Percentiles rank a stretch among this genome's conserved stretches.
Evolutionary conservation across 1,140 invertebrate species (phyloP).

Genomic region (Chionoecetes opilio): DNA sequence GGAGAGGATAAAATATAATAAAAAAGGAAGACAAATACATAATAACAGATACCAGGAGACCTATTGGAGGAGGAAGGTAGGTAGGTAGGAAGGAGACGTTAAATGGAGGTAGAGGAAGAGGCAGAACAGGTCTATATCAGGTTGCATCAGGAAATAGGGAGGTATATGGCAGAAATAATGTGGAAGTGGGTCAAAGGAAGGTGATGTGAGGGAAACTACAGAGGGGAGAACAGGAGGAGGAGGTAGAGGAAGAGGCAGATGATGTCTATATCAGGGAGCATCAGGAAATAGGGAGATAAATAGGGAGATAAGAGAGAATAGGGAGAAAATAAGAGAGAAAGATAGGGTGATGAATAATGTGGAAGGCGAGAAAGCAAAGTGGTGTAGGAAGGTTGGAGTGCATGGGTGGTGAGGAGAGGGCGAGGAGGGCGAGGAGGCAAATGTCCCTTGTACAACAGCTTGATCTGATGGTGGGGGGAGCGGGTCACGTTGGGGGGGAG

Average conservation of each 20-base stretch:
- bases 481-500: no score
- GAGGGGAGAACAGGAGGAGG: neutral
- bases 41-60: neutral
- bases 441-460: neutral
- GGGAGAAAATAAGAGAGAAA: neutral
- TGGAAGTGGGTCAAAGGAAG: neutral
- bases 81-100: neutral
- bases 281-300: no score
- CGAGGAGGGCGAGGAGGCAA: neutral
- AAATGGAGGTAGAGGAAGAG: neutral
- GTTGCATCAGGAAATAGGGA: no score
- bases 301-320: neutral
- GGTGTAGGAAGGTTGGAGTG: no score
- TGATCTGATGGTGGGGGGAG: neutral
- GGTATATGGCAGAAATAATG: no score
- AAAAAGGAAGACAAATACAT: no score
- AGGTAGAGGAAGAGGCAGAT: neutral
- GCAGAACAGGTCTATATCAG: no score
- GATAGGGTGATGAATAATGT: neutral
- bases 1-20: no score
- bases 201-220: neutral
- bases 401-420: neutral
- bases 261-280: no score
- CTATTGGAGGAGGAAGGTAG: neutral
- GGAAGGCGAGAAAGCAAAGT: no score